phyloP scores from a whole-genome alignment of 2,113 vertebrate species.

The Myrmecobius fasciatus region DNA sequence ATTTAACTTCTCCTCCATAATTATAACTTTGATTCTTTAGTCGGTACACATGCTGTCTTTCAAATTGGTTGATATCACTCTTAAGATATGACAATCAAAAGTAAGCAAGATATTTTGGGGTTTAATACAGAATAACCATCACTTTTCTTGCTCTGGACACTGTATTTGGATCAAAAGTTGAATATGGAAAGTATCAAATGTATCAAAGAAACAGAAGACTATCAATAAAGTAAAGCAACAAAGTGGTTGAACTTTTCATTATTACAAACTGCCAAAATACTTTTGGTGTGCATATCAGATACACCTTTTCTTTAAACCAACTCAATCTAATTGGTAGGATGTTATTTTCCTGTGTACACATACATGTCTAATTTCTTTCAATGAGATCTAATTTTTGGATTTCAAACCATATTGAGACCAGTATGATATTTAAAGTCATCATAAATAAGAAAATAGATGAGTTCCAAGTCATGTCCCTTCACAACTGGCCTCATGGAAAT shows the following conservation, averaged over 20 bases:
- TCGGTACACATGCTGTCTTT: not conserved
- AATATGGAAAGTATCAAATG: not conserved
- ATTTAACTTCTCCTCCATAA: not conserved
- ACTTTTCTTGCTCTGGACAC: not conserved
- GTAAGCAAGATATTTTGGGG: not conserved
- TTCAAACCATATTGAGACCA: not conserved
- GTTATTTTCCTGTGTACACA: not conserved
- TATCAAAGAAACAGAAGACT: not conserved
- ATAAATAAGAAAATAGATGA: not conserved
- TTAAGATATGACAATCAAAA: not conserved
- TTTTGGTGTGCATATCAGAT: not conserved
- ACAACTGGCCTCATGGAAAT: not conserved
- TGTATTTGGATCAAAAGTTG: not conserved
- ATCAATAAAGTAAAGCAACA: not conserved
- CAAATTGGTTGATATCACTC: not conserved
- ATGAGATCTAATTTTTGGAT: not conserved
- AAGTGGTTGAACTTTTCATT: not conserved
- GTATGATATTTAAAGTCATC: fast-evolving
- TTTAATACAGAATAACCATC: not conserved
- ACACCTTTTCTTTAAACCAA: not conserved
- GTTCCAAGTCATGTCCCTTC: not conserved
- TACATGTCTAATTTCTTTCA: not conserved
- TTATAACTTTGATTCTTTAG: not conserved
- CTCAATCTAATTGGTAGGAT: not conserved
- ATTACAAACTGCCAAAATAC: not conserved